These are phyloP conservation scores for Amblyteles armatorius DNA, from an alignment of 2,888 invertebrate species.

Conservation along the genomic window DNA sequence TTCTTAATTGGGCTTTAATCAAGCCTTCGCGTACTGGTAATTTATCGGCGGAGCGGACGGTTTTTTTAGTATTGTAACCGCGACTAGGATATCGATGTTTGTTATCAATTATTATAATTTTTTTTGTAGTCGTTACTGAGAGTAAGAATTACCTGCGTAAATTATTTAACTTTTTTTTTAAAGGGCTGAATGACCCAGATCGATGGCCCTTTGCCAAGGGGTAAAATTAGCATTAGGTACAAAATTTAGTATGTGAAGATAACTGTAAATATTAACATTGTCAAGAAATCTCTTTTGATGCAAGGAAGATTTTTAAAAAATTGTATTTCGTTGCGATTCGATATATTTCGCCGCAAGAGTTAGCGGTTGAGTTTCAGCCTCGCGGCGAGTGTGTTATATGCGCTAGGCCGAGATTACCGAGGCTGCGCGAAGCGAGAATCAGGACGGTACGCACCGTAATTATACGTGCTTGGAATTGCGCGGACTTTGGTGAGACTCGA, in stretches of 20 bases:
- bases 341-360: constrained; percentile 12
- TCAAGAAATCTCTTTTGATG: too few relatives aligned
- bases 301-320: background rate
- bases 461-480: constrained; percentile 69
- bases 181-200: too few relatives aligned
- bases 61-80: background rate
- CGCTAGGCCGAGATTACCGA: constrained; percentile 53
- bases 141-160: background rate
- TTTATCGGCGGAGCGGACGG: background rate
- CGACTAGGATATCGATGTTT: background rate
- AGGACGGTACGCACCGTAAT: constrained; percentile 64
- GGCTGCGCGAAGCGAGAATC: constrained; percentile 66
- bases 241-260: too few relatives aligned
- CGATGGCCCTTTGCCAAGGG: too few relatives aligned
- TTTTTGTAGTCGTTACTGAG: background rate
- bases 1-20: background rate
- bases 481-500: constrained; percentile 53
- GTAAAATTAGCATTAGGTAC: too few relatives aligned
- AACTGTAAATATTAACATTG: too few relatives aligned
- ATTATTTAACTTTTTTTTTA: background rate
- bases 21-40: background rate
- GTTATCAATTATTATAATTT: background rate
- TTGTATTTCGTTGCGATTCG: background rate
- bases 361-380: constrained; percentile 38
- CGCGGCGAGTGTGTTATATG: constrained; percentile 18